Conservation (phyloP, 2,797 vertebrate genomes). For the Neosalanx taihuensis region DNA sequence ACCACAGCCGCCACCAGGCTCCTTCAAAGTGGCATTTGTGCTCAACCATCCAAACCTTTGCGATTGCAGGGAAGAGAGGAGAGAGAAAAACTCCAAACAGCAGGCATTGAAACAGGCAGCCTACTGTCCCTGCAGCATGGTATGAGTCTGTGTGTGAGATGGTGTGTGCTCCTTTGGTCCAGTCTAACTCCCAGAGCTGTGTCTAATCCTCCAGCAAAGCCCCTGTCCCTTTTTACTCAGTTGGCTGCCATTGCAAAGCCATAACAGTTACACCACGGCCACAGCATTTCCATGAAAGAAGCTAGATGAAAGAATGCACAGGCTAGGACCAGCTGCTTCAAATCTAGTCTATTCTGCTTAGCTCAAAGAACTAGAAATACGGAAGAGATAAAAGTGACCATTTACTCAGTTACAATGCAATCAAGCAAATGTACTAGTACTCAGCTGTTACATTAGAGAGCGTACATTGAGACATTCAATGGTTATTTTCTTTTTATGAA, state of each 20-base stretch:
- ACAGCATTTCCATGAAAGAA: slow-evolving; percentile 27
- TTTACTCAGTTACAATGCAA: slow-evolving; percentile 35
- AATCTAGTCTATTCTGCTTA: slow-evolving; percentile 41
- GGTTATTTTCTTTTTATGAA: slow-evolving; percentile 36
- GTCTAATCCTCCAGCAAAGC: slow-evolving; percentile 53
- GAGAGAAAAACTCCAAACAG: slow-evolving; percentile 52
- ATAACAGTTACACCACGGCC: slow-evolving; percentile 46
- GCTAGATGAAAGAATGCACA: slow-evolving; percentile 42
- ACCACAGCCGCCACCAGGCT: slow-evolving; percentile 64
- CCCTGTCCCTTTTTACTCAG: slow-evolving; percentile 48
- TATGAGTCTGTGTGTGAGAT: slow-evolving; percentile 43
- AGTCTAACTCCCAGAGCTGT: slow-evolving; percentile 51
- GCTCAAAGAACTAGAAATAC: slow-evolving; percentile 48
- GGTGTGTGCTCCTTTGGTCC: slow-evolving; percentile 40
- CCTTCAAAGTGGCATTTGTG: slow-evolving; percentile 72
- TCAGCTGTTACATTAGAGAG: slow-evolving; percentile 38
- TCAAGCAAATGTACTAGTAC: slow-evolving; percentile 33
- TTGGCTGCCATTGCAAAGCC: slow-evolving; percentile 44
- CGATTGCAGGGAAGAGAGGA: slow-evolving; percentile 42
- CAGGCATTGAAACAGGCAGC: slow-evolving; percentile 60
- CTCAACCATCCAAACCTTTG: slow-evolving; percentile 66
- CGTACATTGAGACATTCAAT: slow-evolving; percentile 53
- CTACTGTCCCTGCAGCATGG: slow-evolving; percentile 67
- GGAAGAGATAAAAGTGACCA: slow-evolving; percentile 58
- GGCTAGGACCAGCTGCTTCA: slow-evolving; percentile 46